A percentile compares a stretch with the other conserved stretches of the same genome.
Evolutionary conservation across 1,140 invertebrate species (phyloP).

Genomic region (Macrostomum lignano): DNA sequence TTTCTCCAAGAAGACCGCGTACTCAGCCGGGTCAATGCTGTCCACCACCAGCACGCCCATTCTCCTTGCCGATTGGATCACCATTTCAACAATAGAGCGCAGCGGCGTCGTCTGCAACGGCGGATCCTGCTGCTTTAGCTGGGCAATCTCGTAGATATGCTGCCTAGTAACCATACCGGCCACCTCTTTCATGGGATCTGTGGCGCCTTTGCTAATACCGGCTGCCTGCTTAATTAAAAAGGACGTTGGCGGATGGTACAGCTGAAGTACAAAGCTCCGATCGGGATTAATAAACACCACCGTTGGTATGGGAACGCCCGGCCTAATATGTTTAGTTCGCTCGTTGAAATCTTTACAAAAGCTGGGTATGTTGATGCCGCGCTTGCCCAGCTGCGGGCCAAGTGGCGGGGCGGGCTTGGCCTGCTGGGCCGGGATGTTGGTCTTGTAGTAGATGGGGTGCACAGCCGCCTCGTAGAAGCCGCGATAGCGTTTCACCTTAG

Average conservation of each 20-base stretch:
- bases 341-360: slow-evolving; percentile 98
- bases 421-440: slow-evolving; percentile 53
- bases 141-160: slow-evolving; percentile 91
- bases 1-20: too few species aligned
- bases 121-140: slow-evolving; percentile 62
- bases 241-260: slow-evolving; percentile 50
- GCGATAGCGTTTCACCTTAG: too few species aligned
- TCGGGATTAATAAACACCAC: slow-evolving; percentile 52
- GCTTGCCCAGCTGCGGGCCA: slow-evolving; percentile 67
- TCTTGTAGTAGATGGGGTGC: slow-evolving; percentile 31
- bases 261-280: slow-evolving; percentile 48
- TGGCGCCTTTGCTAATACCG: slow-evolving; percentile 50
- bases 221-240: slow-evolving; percentile 80
- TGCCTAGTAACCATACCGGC: slow-evolving; percentile 69
- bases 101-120: slow-evolving; percentile 37
- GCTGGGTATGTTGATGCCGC: slow-evolving; percentile 68
- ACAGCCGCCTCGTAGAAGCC: too few species aligned
- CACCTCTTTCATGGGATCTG: slow-evolving; percentile 42
- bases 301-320: slow-evolving; percentile 60
- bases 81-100: too few species aligned
- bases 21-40: too few species aligned
- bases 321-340: slow-evolving; percentile 60
- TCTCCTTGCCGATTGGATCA: too few species aligned
- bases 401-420: slow-evolving; percentile 55
- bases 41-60: too few species aligned